Conservation (phyloP, 2,113 vertebrate species). For the Lagopus muta region DNA sequence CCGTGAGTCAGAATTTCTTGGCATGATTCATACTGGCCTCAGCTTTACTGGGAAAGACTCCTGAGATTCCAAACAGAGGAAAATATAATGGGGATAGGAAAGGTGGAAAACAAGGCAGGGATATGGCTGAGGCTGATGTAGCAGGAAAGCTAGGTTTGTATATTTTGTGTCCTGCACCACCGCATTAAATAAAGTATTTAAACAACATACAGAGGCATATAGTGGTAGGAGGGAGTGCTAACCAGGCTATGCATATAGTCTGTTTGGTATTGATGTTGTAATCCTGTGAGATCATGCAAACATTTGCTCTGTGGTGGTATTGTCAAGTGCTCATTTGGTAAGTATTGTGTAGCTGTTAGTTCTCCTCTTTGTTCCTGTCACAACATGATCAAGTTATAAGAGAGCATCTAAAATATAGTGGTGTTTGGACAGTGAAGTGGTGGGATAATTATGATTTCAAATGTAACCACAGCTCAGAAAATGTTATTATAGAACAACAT, state of each 20-base stretch:
- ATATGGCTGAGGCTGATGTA: not conserved
- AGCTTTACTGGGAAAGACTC: not conserved
- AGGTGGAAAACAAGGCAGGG: not conserved
- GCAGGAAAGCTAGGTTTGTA: not conserved
- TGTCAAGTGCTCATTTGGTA: constrained; percentile 32
- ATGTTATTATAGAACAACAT: constrained; percentile 22
- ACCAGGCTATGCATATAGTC: not conserved
- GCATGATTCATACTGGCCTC: not conserved
- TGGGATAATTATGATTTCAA: constrained; percentile 42
- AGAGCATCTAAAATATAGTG: constrained; percentile 31
- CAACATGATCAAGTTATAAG: constrained; percentile 20
- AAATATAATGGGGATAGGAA: not conserved
- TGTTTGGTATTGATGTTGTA: not conserved
- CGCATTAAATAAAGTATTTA: not conserved
- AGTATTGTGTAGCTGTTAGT: not conserved
- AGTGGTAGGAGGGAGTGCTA: not conserved
- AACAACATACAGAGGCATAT: not conserved
- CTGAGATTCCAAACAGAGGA: not conserved
- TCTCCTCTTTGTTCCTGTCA: constrained; percentile 32
- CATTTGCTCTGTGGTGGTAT: not conserved
- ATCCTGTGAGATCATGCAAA: not conserved
- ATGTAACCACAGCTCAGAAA: constrained; percentile 38
- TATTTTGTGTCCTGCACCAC: not conserved
- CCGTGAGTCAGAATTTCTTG: not conserved
- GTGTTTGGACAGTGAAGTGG: constrained; percentile 46